Evolutionary conservation across 1,140 invertebrate genomes (phyloP), one percentile per base, ranked within the genome.

Genomic region (Tribolium madens): DNA sequence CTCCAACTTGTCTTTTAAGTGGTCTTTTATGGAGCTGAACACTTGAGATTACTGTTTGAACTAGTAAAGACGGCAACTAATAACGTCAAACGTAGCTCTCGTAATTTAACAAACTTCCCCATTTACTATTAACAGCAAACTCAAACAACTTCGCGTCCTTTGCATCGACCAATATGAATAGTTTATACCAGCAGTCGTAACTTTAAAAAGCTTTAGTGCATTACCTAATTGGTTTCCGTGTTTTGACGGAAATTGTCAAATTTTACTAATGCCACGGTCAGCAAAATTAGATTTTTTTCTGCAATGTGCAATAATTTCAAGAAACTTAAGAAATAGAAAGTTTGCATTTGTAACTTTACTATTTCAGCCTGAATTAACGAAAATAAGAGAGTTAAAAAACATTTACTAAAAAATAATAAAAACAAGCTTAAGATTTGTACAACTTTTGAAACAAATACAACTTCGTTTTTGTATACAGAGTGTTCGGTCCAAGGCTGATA

Each of bases 1-100:
- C 68, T 48, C 68, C 68, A 71, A 71, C 69, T 71, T 71, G 69
- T 47, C 47, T 71, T 71, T 71, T 50, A 48, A 71, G 69, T 71
- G 69, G 69, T 64, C 57, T 64, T 64, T 64, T 64, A 64, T 64
- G 26, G 57, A 64, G 57, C 36, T 64, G 57, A 64, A 64, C 57
- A 64, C 57, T 64, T 64, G 57, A 64, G 57, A 64, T 64, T 64
- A 64, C 57, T 64, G 57, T 64, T 64, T 64, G 57, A 64, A 64
- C 57, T 64, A 64, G 57, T 64, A 64, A 64, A 64, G 57, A 64
- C 57, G 57, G 57, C 57, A 64, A 64, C 57, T 64, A 64, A 64
- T 64, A 64, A 64, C 57, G 57, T 64, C 57, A 64, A 64, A 64
- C 57, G 57, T 64, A 64, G 21, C 57, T 64, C 57, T 64, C 26